Evolutionary conservation across 1,140 invertebrate genomes (phyloP), one percentile per base, ranked within the genome.

Genomic region (Tenebrio molitor): DNA sequence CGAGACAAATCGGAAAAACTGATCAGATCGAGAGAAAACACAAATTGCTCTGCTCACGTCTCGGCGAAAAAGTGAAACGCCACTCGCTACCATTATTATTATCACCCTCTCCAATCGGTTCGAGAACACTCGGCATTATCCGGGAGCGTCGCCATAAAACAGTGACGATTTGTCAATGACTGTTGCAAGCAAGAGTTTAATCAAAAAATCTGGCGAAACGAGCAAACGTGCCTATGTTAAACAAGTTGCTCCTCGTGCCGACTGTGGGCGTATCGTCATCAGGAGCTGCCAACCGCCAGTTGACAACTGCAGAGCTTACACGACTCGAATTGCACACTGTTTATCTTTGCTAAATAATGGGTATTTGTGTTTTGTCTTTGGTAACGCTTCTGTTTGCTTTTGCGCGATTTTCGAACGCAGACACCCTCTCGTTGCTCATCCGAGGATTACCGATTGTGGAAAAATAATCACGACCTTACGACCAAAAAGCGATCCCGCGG

Each of bases 341-440:
- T 74, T 74, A 70, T 74, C 72, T 74, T 74, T 74, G 66, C 53
- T 74, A 74, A 74, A 74, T 74, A 74, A 74, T 70, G 72, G 21
- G 41, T 74, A 70, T 70, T 74, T 74, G 72, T 70, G 67, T 63
- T 65, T 17, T 70, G 72, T 69, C 71, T 73, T 68, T 44, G 36
- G 64, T 25, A 33, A 42, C 2, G 64, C 36, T 66, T 42, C 39
- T 66, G 64, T 66, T 66, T 66, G 17, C 42, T 19, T 14, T 17
- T 10, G 44, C 19, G n/a, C 36, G 5, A 41, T 41, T 41, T 41
- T 41, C 44, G 19, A 17, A 10, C 15, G 44, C 44, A 14, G 44
- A 16, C 14, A 21, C 44, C 15, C 44, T 19, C 44, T 1, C 15
- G 19, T n/a, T 19, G 7, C 36, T n/a, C n/a, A n/a, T n/a, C n/a